A percentile compares a stretch with the other conserved stretches of the same genome.
phyloP scores from a whole-genome alignment of 2,113 vertebrate genomes.

The Tonatia bakeri region DNA sequence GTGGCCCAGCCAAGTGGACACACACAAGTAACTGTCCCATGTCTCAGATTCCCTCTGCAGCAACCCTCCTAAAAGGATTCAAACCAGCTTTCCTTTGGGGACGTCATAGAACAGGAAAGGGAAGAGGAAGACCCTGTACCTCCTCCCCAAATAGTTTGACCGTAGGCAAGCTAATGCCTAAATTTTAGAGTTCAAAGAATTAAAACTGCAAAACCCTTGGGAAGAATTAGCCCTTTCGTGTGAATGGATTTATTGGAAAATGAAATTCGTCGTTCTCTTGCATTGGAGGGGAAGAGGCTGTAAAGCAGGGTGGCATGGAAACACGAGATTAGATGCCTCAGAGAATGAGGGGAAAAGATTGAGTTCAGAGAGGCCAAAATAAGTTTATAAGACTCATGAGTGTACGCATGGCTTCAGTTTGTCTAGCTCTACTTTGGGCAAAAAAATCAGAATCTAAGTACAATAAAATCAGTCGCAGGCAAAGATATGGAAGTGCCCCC shows the following conservation, averaged over 20 bases:
- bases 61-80: neutral
- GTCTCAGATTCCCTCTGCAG: neutral
- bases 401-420: neutral
- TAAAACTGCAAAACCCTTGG: neutral
- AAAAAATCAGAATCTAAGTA: neutral
- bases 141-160: neutral
- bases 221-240: neutral
- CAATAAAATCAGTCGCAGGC: neutral
- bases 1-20: neutral
- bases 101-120: neutral
- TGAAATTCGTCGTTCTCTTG: neutral
- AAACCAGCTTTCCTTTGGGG: neutral
- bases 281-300: neutral
- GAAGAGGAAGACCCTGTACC: neutral
- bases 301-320: neutral
- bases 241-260: slow-evolving; percentile 7
- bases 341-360: neutral
- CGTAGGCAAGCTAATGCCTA: neutral
- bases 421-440: neutral
- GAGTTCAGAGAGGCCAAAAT: neutral
- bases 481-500: neutral
- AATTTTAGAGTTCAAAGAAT: neutral
- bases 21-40: neutral
- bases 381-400: neutral
- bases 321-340: neutral